phyloP scores from a whole-genome alignment of 2,888 invertebrate species.

The Dastarcus helophoroides region DNA sequence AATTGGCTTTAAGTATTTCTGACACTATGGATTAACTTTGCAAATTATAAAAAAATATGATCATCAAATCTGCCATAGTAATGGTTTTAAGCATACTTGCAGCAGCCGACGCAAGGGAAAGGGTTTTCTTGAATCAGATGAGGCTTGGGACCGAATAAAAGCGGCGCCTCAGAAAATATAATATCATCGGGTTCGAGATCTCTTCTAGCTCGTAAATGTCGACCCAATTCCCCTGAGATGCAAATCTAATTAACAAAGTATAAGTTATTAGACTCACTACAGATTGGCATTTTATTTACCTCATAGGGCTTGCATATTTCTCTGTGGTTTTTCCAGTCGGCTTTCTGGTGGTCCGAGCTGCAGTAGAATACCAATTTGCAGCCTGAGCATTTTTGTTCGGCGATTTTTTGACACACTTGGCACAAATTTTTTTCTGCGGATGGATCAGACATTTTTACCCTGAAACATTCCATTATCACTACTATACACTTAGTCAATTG shows the following conservation, averaged over 20 bases:
- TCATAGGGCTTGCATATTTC: constrained; percentile 48
- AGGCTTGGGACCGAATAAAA: constrained; percentile 52
- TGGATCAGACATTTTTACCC: constrained; percentile 7
- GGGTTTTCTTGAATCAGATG: constrained; percentile 44
- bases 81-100: constrained; percentile 37
- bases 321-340: constrained; percentile 61
- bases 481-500: no score
- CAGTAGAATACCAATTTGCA: constrained; percentile 62
- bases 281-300: constrained; percentile 21
- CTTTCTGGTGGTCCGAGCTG: constrained; percentile 57
- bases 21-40: no score
- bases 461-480: no score
- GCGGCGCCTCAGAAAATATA: constrained; percentile 53
- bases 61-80: no score
- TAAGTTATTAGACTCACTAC: constrained; percentile 2
- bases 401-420: constrained; percentile 43
- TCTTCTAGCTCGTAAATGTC: constrained; percentile 53
- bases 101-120: constrained; percentile 67
- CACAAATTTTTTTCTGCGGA: constrained; percentile 3
- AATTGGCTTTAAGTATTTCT: no score
- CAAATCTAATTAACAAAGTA: constrained; percentile 31
- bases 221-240: constrained; percentile 44
- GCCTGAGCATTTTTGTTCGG: constrained; percentile 54
- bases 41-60: no score
- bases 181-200: constrained; percentile 57